Evolutionary conservation across 2,888 invertebrate species (phyloP).

Genomic region (Luperina nickerlii): DNA sequence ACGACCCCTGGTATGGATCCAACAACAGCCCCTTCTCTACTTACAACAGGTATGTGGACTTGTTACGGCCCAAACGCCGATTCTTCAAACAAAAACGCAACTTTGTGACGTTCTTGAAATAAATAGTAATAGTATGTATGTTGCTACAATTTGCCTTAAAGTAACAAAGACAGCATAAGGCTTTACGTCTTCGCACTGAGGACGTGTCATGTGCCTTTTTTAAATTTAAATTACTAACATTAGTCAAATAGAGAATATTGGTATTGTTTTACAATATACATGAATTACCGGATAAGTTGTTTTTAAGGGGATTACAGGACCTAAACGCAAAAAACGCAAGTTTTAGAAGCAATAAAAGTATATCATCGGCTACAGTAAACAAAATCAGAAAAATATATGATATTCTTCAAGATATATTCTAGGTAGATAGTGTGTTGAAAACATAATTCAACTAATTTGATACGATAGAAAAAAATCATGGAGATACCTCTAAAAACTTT

Average conservation of each 20-base stretch:
- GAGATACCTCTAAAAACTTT: too few relatives aligned
- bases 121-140: not conserved
- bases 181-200: not conserved
- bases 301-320: too few relatives aligned
- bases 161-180: not conserved
- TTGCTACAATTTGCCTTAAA: not conserved
- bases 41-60: constrained; percentile 93
- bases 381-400: too few relatives aligned
- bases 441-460: too few relatives aligned
- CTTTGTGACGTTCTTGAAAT: not conserved
- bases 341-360: too few relatives aligned
- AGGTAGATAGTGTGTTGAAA: too few relatives aligned
- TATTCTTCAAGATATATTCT: too few relatives aligned
- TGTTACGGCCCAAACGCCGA: not conserved
- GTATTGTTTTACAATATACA: constrained; percentile 10
- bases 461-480: too few relatives aligned
- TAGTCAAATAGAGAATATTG: constrained; percentile 1
- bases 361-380: too few relatives aligned
- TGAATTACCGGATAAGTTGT: not conserved
- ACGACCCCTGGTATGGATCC: constrained; percentile 98
- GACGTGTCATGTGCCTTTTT: not conserved
- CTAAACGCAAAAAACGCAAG: too few relatives aligned
- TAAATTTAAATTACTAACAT: not conserved
- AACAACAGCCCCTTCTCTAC: constrained; percentile 98
- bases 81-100: not conserved